Evolutionary conservation across 2,113 vertebrate genomes (phyloP), one percentile per base, ranked within the genome.

Genomic region (Phaethornis superciliosus): DNA sequence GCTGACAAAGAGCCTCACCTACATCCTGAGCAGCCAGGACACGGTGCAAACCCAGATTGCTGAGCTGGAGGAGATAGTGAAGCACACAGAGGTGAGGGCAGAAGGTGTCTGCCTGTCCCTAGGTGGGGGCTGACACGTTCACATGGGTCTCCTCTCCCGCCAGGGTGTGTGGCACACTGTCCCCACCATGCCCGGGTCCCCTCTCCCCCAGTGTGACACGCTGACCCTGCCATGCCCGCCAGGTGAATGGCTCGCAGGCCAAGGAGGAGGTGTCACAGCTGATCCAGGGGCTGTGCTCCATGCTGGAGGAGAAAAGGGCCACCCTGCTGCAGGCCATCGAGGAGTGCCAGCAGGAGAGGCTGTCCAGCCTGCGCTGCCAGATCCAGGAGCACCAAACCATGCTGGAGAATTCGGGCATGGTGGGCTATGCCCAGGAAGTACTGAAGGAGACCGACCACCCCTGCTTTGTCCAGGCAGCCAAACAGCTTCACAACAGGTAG

Each of bases 381-480:
- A 97, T 99, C 63, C 98, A 97, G 7, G 98, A 99, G 94, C 99
- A 98, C 94, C 98, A 97, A 89, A 98, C 98, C 82, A 98, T 99
- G 97, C 96, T 99, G 98, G 99, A 99, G 55, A 98, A 99, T 46
- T 98, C 98, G 0, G 99, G 99, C 12, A 98, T 99, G 89, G 98
- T 99, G 96, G 98, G 98, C 83, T 99, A 99, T 14, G 98, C 99
- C 4, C 99, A 99, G 91, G 99, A 99, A 97, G 98, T 99, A 70
- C 98, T 99, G 55, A 99, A 99, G 93, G 99, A 99, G 96, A 98
- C 98, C 0, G 99, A 99, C 87, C 98, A 98, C 32, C 98, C 99
- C 27, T 99, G 99, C 96, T 99, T 99, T 16, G 98, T 99, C 27
- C 99, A 99, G 96, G 99, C 99, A 1, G 99, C 99, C 67, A 98